Base-by-base conservation (phyloP, 2,888 invertebrate species). In the Metalampra italica region DNA sequence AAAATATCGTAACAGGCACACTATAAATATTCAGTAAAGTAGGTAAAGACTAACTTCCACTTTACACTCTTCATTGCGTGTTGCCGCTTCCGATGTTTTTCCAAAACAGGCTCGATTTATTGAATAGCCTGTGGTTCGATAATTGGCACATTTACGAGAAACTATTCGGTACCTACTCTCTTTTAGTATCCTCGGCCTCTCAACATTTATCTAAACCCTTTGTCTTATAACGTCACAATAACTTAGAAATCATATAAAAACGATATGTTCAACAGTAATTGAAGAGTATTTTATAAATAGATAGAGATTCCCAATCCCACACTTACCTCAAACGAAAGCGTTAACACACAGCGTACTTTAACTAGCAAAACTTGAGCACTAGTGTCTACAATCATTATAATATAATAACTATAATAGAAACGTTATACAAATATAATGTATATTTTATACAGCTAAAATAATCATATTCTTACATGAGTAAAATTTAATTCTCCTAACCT, bases 331-430 rank as follows among this genome's bases (percentile, higher is more conserved):
- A 32, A n/a, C 63, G 54, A 71, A 82, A 86, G 82, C 82, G 57
- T 71, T 75, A 76, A 85, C 82, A 84, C 77, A 80, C 81, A 83
- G 71, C 81, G 60, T 66, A 66, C 66, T 82, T 79, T 83, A 87
- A 81, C 78, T 81, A 84, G 73, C 83, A 84, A 81, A 86, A 78
- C 81, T 82, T 80, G 81, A 77, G 54, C 64, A 78, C 77, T 76
- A 85, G 79, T 80, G 78, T 73, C 45, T 43, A 45, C 34, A n/a
- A n/a, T n/a, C n/a, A 47, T 15, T 22, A 29, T 42, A 30, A 43
- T 43, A 40, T 41, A 41, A 43, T 15, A 30, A 5, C 7, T 43
- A 48, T 11, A 34, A 34, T 11, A 34, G 34, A 9, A 34, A 11
- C 9, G 34, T 34, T 34, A 34, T 11, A 34, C 34, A 11, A 34